phyloP scores from a whole-genome alignment of 2,113 vertebrate species.

The Furnarius figulus region DNA sequence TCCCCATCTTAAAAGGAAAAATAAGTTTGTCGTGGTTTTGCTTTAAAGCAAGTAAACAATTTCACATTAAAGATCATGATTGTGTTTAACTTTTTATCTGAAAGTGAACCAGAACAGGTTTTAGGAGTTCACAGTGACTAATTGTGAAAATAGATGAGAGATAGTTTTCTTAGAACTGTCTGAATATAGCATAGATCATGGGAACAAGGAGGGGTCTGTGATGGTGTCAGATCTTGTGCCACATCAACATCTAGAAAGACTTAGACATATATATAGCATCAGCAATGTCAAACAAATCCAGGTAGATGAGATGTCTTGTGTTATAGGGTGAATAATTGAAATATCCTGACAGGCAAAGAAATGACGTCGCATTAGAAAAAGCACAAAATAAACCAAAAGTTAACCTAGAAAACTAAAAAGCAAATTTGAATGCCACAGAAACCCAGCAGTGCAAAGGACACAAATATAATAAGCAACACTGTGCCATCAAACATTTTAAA shows the following conservation, averaged over 20 bases:
- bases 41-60: neutral
- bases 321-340: neutral
- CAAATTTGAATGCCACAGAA: neutral
- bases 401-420: neutral
- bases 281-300: neutral
- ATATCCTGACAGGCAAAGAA: neutral
- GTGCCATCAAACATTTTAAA: constrained; percentile 2
- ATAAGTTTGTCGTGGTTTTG: neutral
- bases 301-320: neutral
- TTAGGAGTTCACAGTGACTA: neutral
- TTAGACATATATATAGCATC: neutral
- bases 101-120: neutral
- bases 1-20: neutral
- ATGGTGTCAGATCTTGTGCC: neutral
- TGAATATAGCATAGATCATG: neutral
- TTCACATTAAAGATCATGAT: neutral
- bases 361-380: neutral
- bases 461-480: neutral
- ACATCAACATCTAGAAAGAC: neutral
- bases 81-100: neutral
- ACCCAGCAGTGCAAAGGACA: neutral
- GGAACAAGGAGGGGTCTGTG: neutral
- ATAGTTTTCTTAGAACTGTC: neutral
- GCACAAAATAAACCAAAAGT: neutral
- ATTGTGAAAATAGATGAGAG: neutral